These are phyloP conservation scores for Manacus vitellinus DNA, from an alignment of 2,113 vertebrate genomes.

Conservation along the genomic window DNA sequence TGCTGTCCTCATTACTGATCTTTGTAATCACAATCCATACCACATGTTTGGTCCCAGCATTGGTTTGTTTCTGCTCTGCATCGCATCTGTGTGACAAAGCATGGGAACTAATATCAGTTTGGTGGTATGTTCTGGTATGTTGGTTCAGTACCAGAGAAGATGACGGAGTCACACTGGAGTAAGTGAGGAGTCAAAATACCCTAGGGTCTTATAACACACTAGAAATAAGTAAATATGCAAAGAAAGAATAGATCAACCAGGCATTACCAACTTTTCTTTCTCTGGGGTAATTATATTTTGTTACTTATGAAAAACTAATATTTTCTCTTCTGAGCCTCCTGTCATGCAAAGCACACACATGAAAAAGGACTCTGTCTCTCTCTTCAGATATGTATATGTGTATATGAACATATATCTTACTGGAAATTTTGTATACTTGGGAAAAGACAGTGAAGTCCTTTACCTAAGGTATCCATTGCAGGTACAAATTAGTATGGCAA, in stretches of 20 bases:
- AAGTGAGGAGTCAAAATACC: not conserved
- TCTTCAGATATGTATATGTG: accelerated
- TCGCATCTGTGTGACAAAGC: not conserved
- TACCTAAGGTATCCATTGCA: not conserved
- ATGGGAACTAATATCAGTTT: not conserved
- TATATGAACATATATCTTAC: not conserved
- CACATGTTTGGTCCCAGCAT: not conserved
- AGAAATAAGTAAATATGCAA: not conserved
- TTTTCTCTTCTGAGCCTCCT: not conserved
- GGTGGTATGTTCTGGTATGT: not conserved
- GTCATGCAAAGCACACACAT: not conserved
- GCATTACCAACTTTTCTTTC: not conserved
- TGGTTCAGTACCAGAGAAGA: not conserved
- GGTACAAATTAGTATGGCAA: not conserved
- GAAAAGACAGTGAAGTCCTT: not conserved
- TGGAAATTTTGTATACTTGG: not conserved
- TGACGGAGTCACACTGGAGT: not conserved
- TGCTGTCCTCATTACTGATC: not conserved
- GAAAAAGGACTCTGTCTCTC: not conserved
- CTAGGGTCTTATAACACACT: not conserved
- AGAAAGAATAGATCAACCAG: not conserved
- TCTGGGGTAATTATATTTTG: not conserved
- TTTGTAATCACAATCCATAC: not conserved
- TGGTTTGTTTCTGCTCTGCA: not conserved
- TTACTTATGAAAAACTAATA: not conserved